These are phyloP conservation scores for Lontra canadensis DNA, from an alignment of 2,113 vertebrate genomes.

Conservation along the genomic window DNA sequence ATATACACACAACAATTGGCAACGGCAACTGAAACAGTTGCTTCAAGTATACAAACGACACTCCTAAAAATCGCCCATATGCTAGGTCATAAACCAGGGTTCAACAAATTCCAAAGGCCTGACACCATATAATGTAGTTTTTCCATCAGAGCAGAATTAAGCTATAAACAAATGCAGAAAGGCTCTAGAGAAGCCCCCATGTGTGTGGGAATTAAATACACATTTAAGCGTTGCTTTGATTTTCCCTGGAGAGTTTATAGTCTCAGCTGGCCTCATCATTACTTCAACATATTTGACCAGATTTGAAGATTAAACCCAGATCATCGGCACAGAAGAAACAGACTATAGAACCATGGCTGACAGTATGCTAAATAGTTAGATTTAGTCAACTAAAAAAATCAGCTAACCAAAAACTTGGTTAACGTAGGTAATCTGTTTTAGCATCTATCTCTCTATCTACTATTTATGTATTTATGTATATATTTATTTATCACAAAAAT, in stretches of 20 bases:
- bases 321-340: background rate
- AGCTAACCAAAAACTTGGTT: background rate
- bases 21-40: background rate
- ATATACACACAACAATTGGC: background rate
- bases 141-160: background rate
- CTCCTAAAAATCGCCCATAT: background rate
- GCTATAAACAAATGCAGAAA: background rate
- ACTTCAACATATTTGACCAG: background rate
- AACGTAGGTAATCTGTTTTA: background rate
- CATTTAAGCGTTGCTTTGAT: background rate
- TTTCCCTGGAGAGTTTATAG: background rate
- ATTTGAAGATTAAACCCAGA: background rate
- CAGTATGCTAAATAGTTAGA: background rate
- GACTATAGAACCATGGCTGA: background rate
- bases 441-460: background rate
- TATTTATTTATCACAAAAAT: background rate
- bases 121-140: background rate
- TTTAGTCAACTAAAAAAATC: background rate
- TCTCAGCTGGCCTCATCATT: background rate
- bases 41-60: background rate
- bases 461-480: background rate
- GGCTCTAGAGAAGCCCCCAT: background rate
- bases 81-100: background rate
- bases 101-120: background rate
- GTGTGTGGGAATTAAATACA: background rate